These are phyloP conservation scores for Amphipoea lucens DNA, from an alignment of 2,888 invertebrate genomes.

Conservation along the genomic window DNA sequence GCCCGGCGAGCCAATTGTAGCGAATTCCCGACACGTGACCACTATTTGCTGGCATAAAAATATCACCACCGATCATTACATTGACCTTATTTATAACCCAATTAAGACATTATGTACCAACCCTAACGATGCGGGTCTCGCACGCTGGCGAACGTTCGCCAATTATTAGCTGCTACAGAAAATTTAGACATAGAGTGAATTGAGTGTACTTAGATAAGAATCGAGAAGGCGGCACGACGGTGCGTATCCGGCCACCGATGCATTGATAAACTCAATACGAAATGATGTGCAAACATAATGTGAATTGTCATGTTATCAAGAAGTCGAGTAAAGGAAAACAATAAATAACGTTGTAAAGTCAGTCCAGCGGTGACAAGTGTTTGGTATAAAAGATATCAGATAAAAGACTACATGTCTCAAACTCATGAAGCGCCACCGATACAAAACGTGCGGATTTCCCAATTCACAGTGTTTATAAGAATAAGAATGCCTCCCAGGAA, in stretches of 20 bases:
- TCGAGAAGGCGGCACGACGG: constrained; percentile 80
- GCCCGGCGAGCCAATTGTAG: constrained; percentile 84
- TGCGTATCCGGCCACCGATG: constrained; percentile 82
- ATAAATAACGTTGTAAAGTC: constrained; percentile 40
- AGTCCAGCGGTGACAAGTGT: constrained; percentile 32
- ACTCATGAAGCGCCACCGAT: constrained; percentile 62
- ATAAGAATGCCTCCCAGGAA: constrained; percentile 72
- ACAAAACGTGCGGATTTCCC: constrained; percentile 58
- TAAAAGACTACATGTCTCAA: constrained; percentile 51
- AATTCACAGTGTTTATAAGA: constrained; percentile 63
- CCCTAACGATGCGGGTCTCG: constrained; percentile 83
- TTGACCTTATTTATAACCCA: constrained; percentile 85
- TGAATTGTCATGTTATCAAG: constrained; percentile 67
- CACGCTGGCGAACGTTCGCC: constrained; percentile 61
- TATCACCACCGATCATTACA: constrained; percentile 82
- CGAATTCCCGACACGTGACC: constrained; percentile 88
- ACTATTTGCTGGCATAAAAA: constrained; percentile 84
- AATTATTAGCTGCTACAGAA: constrained; percentile 56
- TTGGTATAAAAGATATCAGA: constrained; percentile 12
- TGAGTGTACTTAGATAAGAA: constrained; percentile 80
- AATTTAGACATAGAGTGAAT: constrained; percentile 68
- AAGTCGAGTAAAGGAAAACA: constrained; percentile 57
- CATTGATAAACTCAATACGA: constrained; percentile 78
- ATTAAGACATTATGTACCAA: constrained; percentile 83
- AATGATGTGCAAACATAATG: constrained; percentile 75